A percentile compares a stretch with the other conserved stretches of the same genome.
phyloP scores from a whole-genome alignment of 2,797 vertebrate genomes.

The Arctocebus calabarensis region DNA sequence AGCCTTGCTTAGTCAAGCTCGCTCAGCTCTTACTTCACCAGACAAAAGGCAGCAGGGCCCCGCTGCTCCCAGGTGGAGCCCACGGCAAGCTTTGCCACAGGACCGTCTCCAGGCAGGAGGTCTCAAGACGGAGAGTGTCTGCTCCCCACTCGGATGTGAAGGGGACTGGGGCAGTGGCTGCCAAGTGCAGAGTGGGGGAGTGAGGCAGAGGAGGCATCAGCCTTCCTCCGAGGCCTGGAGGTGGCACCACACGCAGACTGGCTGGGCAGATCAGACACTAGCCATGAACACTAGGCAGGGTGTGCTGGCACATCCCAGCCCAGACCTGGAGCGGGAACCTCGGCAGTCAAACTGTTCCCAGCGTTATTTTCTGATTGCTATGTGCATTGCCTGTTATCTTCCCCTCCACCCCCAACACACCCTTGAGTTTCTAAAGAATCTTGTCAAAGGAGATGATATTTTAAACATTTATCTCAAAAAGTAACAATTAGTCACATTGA shows the following conservation, averaged over 20 bases:
- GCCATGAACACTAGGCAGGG: neutral
- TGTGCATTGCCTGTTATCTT: neutral
- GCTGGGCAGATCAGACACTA: neutral
- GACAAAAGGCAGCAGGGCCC: neutral
- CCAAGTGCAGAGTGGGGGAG: neutral
- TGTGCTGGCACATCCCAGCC: neutral
- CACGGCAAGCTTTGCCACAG: neutral
- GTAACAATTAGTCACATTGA: conserved; percentile 74
- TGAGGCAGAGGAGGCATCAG: neutral
- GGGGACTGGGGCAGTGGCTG: neutral
- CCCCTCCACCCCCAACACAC: neutral
- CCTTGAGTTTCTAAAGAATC: conserved; percentile 59
- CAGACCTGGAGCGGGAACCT: neutral
- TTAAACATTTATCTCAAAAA: conserved; percentile 79
- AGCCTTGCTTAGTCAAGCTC: neutral
- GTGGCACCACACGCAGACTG: no score
- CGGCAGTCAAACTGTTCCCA: neutral
- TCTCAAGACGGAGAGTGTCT: neutral
- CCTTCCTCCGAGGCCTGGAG: neutral
- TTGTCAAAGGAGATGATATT: conserved; percentile 73
- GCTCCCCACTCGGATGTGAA: neutral
- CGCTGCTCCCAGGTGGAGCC: neutral
- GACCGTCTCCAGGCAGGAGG: neutral
- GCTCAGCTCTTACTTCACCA: neutral
- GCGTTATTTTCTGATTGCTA: neutral